phyloP scores from a whole-genome alignment of 2,797 vertebrate species.

The Acanthopagrus latus region DNA sequence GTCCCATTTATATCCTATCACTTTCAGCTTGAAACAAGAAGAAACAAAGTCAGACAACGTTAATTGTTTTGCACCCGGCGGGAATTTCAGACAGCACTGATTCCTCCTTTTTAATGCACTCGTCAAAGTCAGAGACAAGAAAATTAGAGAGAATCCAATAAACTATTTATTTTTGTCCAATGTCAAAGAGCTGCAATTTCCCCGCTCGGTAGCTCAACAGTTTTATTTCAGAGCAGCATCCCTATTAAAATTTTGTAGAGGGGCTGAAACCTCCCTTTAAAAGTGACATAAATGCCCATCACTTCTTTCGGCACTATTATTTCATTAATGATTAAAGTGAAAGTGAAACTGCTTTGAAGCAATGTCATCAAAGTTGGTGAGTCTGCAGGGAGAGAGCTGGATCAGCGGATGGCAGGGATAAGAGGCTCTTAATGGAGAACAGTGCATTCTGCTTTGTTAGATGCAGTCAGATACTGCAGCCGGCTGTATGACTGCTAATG shows the following conservation, averaged over 20 bases:
- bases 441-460: constrained; percentile 47
- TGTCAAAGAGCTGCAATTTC: constrained; percentile 46
- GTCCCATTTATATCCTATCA: neutral
- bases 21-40: constrained; percentile 26
- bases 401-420: constrained; percentile 45
- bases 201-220: constrained; percentile 18
- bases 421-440: constrained; percentile 61
- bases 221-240: constrained; percentile 37
- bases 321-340: constrained; percentile 64
- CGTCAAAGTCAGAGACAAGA: constrained; percentile 48
- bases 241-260: constrained; percentile 31
- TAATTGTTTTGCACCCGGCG: constrained; percentile 35
- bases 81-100: constrained; percentile 19
- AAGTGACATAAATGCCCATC: constrained; percentile 52
- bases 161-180: constrained; percentile 42
- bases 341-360: constrained; percentile 65
- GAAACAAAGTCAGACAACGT: constrained; percentile 9
- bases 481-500: constrained; percentile 41
- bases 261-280: constrained; percentile 52
- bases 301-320: constrained; percentile 44
- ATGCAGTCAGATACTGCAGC: constrained; percentile 35
- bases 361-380: constrained; percentile 56
- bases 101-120: constrained; percentile 40
- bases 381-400: constrained; percentile 54
- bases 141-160: constrained; percentile 45